A percentile compares a stretch with the other conserved stretches of the same genome.
phyloP scores from a whole-genome alignment of 2,797 vertebrate genomes.

The Nannoperca australis region DNA sequence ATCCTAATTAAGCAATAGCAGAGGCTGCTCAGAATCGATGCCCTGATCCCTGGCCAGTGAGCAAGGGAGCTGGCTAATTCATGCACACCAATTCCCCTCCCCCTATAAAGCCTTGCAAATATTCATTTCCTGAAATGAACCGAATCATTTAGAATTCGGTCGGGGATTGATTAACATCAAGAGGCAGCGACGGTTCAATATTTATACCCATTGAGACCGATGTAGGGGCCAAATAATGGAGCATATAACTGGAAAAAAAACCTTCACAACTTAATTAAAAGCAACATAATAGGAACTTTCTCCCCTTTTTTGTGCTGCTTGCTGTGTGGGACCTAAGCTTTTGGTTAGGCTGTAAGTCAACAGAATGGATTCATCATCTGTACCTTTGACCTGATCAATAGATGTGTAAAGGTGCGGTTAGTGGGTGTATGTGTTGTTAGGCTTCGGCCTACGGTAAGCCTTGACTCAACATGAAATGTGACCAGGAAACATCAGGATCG shows the following conservation, averaged over 20 bases:
- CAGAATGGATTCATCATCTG: constrained; percentile 81
- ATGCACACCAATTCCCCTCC: constrained; percentile 55
- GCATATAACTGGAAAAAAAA: constrained; percentile 83
- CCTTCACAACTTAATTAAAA: constrained; percentile 90
- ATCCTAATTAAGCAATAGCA: constrained; percentile 84
- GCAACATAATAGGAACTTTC: constrained; percentile 83
- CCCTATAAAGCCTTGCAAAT: constrained; percentile 77
- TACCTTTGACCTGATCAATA: constrained; percentile 88
- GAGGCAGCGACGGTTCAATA: constrained; percentile 85
- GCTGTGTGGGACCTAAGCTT: constrained; percentile 65
- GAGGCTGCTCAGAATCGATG: constrained; percentile 81
- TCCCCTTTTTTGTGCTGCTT: constrained; percentile 48
- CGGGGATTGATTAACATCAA: constrained; percentile 89
- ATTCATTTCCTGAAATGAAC: constrained; percentile 88
- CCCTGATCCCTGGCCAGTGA: constrained; percentile 73
- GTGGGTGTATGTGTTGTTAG: constrained; percentile 18
- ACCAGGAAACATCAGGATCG: constrained; percentile 11
- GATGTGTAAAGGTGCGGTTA: constrained; percentile 79
- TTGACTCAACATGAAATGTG: constrained; percentile 26
- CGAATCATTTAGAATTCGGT: constrained; percentile 88
- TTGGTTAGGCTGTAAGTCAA: constrained; percentile 87
- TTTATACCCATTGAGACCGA: constrained; percentile 86
- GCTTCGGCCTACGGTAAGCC: constrained; percentile 7
- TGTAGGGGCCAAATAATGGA: constrained; percentile 86
- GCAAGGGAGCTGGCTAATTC: constrained; percentile 70